These are phyloP conservation scores for Myiozetetes cayanensis DNA, from an alignment of 2,113 vertebrate genomes.

Conservation along the genomic window DNA sequence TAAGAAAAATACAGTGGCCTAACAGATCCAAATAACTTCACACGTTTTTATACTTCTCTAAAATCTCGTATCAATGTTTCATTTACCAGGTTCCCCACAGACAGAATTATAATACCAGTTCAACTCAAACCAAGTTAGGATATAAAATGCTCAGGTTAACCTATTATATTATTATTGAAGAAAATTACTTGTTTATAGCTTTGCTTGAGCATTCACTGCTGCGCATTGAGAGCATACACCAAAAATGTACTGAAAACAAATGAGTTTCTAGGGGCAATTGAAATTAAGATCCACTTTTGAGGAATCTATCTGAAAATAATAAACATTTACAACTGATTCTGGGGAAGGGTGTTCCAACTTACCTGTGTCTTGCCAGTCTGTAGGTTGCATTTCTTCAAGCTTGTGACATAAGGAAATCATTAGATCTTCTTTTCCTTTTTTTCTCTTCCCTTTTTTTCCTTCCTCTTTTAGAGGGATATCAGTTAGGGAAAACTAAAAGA, in stretches of 20 bases:
- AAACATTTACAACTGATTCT: not conserved
- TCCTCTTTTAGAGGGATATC: slow-evolving; percentile 54
- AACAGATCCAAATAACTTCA: not conserved
- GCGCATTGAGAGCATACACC: not conserved
- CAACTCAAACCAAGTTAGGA: not conserved
- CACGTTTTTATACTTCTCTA: not conserved
- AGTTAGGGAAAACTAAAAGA: slow-evolving; percentile 65
- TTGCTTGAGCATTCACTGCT: not conserved
- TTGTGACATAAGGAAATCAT: slow-evolving; percentile 82
- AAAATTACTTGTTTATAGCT: not conserved
- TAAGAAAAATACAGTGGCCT: not conserved
- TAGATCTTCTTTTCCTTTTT: slow-evolving; percentile 72
- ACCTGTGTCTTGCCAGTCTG: slow-evolving; percentile 82
- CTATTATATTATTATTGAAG: not conserved
- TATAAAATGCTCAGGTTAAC: not conserved
- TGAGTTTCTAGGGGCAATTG: not conserved
- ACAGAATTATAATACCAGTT: not conserved
- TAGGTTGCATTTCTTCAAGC: slow-evolving; percentile 73
- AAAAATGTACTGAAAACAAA: not conserved
- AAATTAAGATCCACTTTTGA: not conserved
- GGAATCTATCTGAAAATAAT: not conserved
- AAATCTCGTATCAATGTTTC: not conserved
- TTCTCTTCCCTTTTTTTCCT: not conserved
- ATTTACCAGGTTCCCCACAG: not conserved
- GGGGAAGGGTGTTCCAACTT: slow-evolving; percentile 73